Percentiles rank a stretch among this genome's conserved stretches.
Evolutionary conservation across 1,140 invertebrate genomes (phyloP).

Genomic region (Heliothis subflexa): DNA sequence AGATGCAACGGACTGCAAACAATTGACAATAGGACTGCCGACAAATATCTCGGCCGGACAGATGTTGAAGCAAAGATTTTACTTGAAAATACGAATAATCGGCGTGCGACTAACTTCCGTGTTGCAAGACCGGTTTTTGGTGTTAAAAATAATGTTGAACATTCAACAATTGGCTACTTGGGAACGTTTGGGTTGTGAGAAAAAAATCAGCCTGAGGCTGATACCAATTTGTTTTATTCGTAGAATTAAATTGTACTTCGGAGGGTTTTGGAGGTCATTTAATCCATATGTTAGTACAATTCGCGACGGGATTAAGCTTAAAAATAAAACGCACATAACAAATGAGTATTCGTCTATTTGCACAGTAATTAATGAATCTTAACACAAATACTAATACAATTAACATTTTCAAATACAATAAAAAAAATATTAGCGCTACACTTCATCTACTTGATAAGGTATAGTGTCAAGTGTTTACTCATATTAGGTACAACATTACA

Average conservation of each 20-base stretch:
- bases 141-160: conserved; percentile 50
- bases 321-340: too few species aligned
- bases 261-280: neutral
- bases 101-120: conserved; percentile 74
- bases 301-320: neutral
- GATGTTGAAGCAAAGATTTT: conserved; percentile 67
- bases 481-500: too few species aligned
- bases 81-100: conserved; percentile 74
- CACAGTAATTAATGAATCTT: too few species aligned
- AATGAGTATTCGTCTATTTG: too few species aligned
- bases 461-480: too few species aligned
- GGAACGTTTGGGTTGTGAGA: conserved; percentile 42
- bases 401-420: too few species aligned
- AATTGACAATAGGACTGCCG: conserved; percentile 43
- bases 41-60: conserved; percentile 61
- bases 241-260: conserved; percentile 2
- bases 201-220: conserved; percentile 15
- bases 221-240: conserved; percentile 4
- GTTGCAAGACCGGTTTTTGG: conserved; percentile 67
- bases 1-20: conserved; percentile 43
- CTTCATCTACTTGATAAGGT: too few species aligned
- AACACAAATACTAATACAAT: too few species aligned
- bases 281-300: neutral
- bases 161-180: conserved; percentile 37
- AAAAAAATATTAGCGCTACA: too few species aligned